Base-by-base conservation (phyloP, 2,113 vertebrate genomes). In the Mobula hypostoma region DNA sequence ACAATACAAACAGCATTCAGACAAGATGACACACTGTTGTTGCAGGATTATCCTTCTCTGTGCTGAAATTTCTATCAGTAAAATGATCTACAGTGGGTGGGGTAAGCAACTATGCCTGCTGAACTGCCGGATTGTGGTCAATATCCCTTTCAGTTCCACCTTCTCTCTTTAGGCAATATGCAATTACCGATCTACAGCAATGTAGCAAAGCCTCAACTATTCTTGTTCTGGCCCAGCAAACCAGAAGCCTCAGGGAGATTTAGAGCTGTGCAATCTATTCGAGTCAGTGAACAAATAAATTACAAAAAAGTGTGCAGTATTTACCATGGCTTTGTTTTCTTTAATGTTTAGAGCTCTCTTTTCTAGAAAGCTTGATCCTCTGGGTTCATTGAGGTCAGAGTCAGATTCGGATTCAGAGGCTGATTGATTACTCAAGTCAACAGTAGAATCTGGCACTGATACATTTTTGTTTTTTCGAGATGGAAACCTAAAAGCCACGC, bases 241-340 rank as follows among this genome's bases (percentile, higher is more conserved):
- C 19, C 72, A 74, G 17, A 21, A 21, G 19, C 5, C 21, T 74
- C 19, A 24, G 14, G 63, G 63, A 66, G 72, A 24, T 19, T 19
- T 19, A 5, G 72, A 5, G 72, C 5, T 1, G 17, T 5, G 70
- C 21, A 82, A 82, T 32, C 79, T 48, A 40, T 82, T 82, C 11
- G 1, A 82, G 32, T 32, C 40, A 82, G 15, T 32, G 40, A 36
- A 5, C 29, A 40, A 82, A 40, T 82, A 40, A 40, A 40, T 82
- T 48, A 40, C 11, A 48, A 1, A 66, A 7, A 82, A 40, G 40
- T 2, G 12, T 93, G 68, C 11, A 76, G 11, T 94, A 96, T 96
- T 94, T 97, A 98, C 99, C 99, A 99, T 99, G 92, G 97, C 99
- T 96, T 99, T 99, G 96, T 99, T 99, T 96, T 99, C 98, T 95